Evolutionary conservation across 2,113 vertebrate genomes (phyloP), one percentile per base, ranked within the genome.

Genomic region (Perca fluviatilis): DNA sequence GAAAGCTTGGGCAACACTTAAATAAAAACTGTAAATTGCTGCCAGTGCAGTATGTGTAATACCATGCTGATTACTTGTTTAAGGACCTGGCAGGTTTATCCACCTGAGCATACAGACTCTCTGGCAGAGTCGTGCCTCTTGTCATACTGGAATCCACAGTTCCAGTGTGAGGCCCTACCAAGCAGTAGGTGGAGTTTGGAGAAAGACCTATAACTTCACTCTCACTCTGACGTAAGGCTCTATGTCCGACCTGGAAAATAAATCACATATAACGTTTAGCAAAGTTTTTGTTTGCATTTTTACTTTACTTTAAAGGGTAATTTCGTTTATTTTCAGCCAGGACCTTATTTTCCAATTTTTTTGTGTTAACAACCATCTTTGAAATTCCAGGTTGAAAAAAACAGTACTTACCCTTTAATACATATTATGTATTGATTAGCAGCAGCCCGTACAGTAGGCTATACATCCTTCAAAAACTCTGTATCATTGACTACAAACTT

Each of bases 201-300:
- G 54, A 65, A 10, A 0, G 4, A 58, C 6, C 5, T 36, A 53
- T 3, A 12, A 19, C 16, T 13, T 61, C 57, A 46, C 1, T 57
- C 11, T 21, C 7, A 9, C 6, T 0, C 8, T 0, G 10, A 27
- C 0, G 7, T 30, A 3, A 23, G 5, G 0, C 3, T 15, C 0
- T 3, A 3, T 4, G 0, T 1, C 4, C 2, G 0, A 1, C 0
- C 86, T 87, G 7, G 6, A 60, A 71, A 75, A 71, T 16, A 53
- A 25, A 40, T 14, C 2, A 64, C 10, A 66, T 54, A 4, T 6
- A 21, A 4, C 11, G 14, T 61, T 49, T 0, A 76, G 7, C 2
- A 46, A 63, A 11, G 27, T 30, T 30, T 30, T 30, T 6, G 6
- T n/a, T 25, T 10, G 10, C 5, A 3, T 15, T 57, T 66, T 30